Evolutionary conservation across 2,797 vertebrate genomes (phyloP).

Genomic region (Adrianichthys oophorus): DNA sequence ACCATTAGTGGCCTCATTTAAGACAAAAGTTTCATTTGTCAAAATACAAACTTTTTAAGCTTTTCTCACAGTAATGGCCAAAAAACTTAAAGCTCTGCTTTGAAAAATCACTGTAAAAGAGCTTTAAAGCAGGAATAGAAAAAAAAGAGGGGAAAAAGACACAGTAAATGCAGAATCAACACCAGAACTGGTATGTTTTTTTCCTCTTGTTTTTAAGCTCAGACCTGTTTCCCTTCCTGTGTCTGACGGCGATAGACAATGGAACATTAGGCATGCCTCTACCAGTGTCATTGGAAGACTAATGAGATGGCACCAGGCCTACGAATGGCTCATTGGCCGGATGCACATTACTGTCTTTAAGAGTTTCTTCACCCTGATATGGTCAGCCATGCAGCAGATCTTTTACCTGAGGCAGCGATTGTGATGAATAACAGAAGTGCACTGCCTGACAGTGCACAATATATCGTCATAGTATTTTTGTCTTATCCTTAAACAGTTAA

Average conservation of each 20-base stretch:
- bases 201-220: constrained; percentile 20
- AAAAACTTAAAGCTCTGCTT: constrained; percentile 41
- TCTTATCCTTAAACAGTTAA: no score
- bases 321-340: constrained; percentile 74
- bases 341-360: constrained; percentile 71
- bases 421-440: constrained; percentile 59
- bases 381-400: constrained; percentile 61
- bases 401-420: constrained; percentile 60
- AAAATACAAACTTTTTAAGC: constrained; percentile 51
- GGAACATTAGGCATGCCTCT: constrained; percentile 56
- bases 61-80: constrained; percentile 58
- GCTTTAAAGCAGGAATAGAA: constrained; percentile 48
- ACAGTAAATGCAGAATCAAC: neutral
- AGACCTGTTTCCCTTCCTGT: constrained; percentile 39
- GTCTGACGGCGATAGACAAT: constrained; percentile 59
- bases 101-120: constrained; percentile 57
- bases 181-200: constrained; percentile 23
- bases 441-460: constrained; percentile 16
- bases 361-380: constrained; percentile 65
- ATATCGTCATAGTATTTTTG: constrained; percentile 10
- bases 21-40: constrained; percentile 47
- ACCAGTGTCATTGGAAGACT: constrained; percentile 68
- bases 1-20: constrained; percentile 58
- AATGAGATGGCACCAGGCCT: constrained; percentile 73
- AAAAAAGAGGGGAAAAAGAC: constrained; percentile 26